A percentile compares a stretch with the other conserved stretches of the same genome.
phyloP scores from a whole-genome alignment of 2,797 vertebrate genomes.

The Catamblyrhynchus diadema region DNA sequence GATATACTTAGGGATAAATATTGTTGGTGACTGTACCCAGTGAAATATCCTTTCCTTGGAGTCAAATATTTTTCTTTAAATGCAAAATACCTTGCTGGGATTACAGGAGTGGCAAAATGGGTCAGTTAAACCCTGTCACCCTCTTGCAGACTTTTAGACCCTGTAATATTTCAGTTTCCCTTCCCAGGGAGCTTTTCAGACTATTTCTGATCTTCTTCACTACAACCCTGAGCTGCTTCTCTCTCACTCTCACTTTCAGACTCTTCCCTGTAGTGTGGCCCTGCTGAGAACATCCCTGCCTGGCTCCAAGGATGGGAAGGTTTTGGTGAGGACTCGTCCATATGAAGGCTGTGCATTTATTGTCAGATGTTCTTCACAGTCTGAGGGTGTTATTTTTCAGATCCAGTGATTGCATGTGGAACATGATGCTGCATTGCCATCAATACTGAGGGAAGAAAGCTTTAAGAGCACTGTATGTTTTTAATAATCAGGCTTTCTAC shows the following conservation, averaged over 20 bases:
- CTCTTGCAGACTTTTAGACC: neutral
- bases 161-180: neutral
- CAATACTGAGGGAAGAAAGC: neutral
- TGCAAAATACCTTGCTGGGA: neutral
- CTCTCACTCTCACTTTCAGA: slow-evolving; percentile 58
- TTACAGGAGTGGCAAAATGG: neutral
- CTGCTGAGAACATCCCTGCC: neutral
- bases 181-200: neutral
- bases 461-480: neutral
- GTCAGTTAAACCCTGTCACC: neutral
- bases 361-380: neutral
- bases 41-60: neutral
- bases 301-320: neutral
- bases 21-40: neutral
- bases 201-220: neutral
- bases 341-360: neutral
- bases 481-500: neutral
- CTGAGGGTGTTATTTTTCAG: neutral
- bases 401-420: neutral
- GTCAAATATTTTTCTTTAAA: neutral
- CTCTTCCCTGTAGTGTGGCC: slow-evolving; percentile 4
- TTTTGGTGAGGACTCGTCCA: neutral
- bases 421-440: neutral
- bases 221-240: neutral
- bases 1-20: neutral